Conservation (phyloP, 1,140 invertebrate genomes). For the Campoletis sonorensis region DNA sequence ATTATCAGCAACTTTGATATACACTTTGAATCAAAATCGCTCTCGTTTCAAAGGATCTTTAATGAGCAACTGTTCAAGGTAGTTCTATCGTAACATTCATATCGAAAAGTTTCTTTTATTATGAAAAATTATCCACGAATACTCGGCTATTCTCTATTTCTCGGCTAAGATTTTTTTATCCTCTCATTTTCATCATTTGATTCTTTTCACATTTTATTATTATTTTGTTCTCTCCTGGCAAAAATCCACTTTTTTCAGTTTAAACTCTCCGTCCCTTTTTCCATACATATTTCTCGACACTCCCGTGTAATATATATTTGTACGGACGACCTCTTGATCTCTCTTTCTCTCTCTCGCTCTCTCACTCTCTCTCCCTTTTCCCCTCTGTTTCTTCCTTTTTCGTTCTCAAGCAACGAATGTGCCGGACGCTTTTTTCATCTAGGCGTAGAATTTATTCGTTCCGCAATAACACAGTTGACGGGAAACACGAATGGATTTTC, state of each 20-base stretch:
- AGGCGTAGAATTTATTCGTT: slow-evolving; percentile 28
- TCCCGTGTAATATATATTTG: background rate
- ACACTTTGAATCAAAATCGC: too few species aligned
- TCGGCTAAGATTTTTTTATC: background rate
- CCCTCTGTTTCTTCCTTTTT: too few species aligned
- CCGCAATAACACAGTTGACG: slow-evolving; percentile 40
- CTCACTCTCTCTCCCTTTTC: background rate
- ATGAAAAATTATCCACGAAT: too few species aligned
- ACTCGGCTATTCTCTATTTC: background rate
- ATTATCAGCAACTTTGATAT: too few species aligned
- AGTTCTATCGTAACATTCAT: too few species aligned
- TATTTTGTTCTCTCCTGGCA: background rate
- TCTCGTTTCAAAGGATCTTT: too few species aligned
- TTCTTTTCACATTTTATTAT: background rate
- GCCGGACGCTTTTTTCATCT: slow-evolving; percentile 44
- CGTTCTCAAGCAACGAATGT: slow-evolving; percentile 30
- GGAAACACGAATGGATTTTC: slow-evolving; percentile 42
- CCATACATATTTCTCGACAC: background rate
- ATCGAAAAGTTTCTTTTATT: too few species aligned
- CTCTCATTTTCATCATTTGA: background rate
- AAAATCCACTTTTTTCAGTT: background rate
- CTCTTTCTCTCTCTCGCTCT: background rate
- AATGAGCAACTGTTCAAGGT: too few species aligned
- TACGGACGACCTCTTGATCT: background rate
- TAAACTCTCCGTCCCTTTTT: background rate